These are phyloP conservation scores for Laothoe populi DNA, from an alignment of 2,888 invertebrate genomes.

Conservation along the genomic window DNA sequence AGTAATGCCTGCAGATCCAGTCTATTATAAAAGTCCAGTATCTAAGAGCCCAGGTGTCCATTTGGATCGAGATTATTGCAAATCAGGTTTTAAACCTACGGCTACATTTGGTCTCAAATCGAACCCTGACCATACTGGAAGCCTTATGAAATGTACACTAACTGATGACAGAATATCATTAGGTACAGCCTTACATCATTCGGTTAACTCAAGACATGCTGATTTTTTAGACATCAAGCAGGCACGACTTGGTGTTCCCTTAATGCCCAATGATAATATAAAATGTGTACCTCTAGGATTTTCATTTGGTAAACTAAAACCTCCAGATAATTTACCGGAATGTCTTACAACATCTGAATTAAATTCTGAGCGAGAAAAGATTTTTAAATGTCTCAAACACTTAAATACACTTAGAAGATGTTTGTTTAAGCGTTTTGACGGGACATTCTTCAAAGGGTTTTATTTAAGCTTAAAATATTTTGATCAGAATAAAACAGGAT, in stretches of 20 bases:
- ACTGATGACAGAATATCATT: constrained; percentile 62
- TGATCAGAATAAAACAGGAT: constrained; percentile 71
- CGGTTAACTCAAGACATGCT: constrained; percentile 68
- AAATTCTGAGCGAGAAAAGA: constrained; percentile 64
- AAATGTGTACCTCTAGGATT: constrained; percentile 69
- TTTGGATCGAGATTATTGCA: constrained; percentile 60
- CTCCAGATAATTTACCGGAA: constrained; percentile 73
- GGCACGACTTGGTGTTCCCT: constrained; percentile 65
- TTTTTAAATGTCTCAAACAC: constrained; percentile 71
- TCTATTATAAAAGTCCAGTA: constrained; percentile 59
- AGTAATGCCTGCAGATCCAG: constrained; percentile 66
- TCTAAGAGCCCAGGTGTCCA: constrained; percentile 56
- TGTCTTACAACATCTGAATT: constrained; percentile 65
- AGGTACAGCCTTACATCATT: constrained; percentile 63
- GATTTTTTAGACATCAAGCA: constrained; percentile 63
- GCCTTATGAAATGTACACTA: constrained; percentile 70
- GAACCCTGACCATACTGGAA: constrained; percentile 74
- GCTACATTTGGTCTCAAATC: constrained; percentile 74
- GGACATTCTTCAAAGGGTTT: constrained; percentile 61
- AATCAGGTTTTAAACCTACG: constrained; percentile 68
- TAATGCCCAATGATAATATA: constrained; percentile 80
- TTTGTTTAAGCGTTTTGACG: constrained; percentile 58
- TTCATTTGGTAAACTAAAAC: constrained; percentile 60
- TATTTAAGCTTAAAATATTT: constrained; percentile 64
- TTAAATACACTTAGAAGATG: constrained; percentile 72